phyloP scores from a whole-genome alignment of 2,113 vertebrate genomes.

The Catharus fuscescens region DNA sequence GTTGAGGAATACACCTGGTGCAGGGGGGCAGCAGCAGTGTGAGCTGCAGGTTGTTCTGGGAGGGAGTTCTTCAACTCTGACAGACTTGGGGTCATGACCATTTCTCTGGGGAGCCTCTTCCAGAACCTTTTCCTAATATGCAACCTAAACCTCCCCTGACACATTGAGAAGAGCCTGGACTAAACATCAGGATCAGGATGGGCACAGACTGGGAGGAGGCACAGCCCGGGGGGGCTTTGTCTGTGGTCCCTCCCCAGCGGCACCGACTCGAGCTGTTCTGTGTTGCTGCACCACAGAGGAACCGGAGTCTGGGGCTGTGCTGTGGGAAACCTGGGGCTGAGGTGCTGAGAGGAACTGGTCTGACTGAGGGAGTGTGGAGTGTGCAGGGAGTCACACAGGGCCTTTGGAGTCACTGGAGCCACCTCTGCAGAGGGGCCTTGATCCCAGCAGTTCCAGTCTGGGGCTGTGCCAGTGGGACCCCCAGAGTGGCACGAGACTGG shows the following conservation, averaged over 20 bases:
- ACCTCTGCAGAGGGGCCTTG: not conserved
- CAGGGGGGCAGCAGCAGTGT: not conserved
- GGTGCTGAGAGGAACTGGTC: not conserved
- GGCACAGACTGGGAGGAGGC: not conserved
- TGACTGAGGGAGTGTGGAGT: not conserved
- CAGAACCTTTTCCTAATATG: not conserved
- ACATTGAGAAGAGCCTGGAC: not conserved
- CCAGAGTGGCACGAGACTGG: not conserved
- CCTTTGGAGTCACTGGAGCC: not conserved
- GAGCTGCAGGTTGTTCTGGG: not conserved
- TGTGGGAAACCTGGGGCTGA: not conserved
- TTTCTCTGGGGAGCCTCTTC: not conserved
- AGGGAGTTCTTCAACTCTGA: not conserved
- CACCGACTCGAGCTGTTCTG: not conserved
- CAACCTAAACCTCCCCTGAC: not conserved
- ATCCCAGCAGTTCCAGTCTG: too few species aligned
- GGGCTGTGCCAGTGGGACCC: not conserved
- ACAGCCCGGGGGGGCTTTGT: not conserved
- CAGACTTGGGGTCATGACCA: not conserved
- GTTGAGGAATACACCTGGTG: not conserved
- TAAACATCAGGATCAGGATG: not conserved
- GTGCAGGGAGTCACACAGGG: not conserved
- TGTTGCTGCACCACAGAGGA: not conserved
- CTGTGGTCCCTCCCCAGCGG: not conserved
- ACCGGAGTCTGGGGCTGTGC: not conserved